Base-by-base conservation (phyloP, 2,113 vertebrate species). In the Ibidorhyncha struthersii region DNA sequence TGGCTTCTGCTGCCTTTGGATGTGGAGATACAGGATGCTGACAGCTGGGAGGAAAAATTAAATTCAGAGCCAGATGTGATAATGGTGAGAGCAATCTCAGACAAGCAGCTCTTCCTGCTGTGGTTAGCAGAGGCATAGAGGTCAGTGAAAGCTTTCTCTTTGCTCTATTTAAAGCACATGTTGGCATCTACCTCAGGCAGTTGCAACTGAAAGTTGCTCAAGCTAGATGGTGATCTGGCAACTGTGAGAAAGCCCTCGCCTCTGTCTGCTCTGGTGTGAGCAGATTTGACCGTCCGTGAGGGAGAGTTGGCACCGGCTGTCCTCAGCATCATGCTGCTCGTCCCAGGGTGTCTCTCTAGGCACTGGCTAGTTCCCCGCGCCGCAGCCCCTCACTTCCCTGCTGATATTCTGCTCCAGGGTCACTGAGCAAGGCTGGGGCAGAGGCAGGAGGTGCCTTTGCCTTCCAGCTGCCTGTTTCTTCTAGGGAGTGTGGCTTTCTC, bases 101-200 rank as follows among this genome's bases (percentile, higher is more conserved):
- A 40, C 12, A 0, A 96, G 30, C 97, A 94, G 89, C 25, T 86
- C 89, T 97, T 97, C 94, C 96, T 97, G 94, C 94, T 96, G 97
- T 94, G 97, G 96, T 97, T 96, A 81, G 70, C 50, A 87, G 74
- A 81, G 76, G 52, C 55, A 26, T 2, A 55, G 86, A 61, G 93
- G 91, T 74, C 91, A 94, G 96, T 49, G 89, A 97, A 79, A 96
- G 91, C 94, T 96, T 96, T 97, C 63, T 92, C 92, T 56, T 27
- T 0, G 0, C 58, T 82, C 62, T 92, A 86, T 92, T 95, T 93
- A 80, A 83, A 89, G 86, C n/a, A 29, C 4, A 0, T 19, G 34
- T 47, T 67, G 94, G 56, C 38, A 32, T 14, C 70, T 41, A 8
- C 69, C 86, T 61, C 34, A 12, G 55, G 43, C 72, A 43, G 26